phyloP scores from a whole-genome alignment of 2,888 invertebrate genomes.

The Eilema depressum region DNA sequence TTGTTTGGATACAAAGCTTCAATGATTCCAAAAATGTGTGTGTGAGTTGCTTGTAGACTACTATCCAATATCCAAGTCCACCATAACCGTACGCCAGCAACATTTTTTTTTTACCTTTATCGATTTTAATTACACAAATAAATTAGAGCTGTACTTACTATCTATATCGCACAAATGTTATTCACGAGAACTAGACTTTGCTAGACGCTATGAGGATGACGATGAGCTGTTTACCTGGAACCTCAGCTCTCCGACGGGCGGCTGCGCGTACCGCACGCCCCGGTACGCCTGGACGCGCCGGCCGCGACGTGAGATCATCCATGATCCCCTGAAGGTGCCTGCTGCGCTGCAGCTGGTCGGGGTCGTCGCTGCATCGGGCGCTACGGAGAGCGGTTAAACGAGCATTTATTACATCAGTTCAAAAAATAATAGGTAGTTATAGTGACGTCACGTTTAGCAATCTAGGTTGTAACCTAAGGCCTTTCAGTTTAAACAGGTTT shows the following conservation, averaged over 20 bases:
- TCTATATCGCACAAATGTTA: too few species aligned
- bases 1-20: neutral
- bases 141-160: too few species aligned
- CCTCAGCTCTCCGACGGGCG: constrained; percentile 71
- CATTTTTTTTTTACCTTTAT: too few species aligned
- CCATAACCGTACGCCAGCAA: too few species aligned
- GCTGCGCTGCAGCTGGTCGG: constrained; percentile 41
- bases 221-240: constrained; percentile 64
- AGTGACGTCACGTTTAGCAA: neutral
- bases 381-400: neutral
- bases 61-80: too few species aligned
- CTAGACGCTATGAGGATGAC: too few species aligned
- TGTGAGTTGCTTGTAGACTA: too few species aligned
- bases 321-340: constrained; percentile 71
- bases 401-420: neutral
- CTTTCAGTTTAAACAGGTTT: neutral
- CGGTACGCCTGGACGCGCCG: constrained; percentile 74
- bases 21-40: neutral
- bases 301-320: constrained; percentile 70
- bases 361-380: neutral
- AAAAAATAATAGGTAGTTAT: neutral
- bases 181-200: too few species aligned
- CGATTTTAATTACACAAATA: too few species aligned
- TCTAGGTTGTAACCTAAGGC: neutral
- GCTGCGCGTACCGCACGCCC: constrained; percentile 77